phyloP scores from a whole-genome alignment of 2,113 vertebrate genomes.

The Rutilus rutilus region DNA sequence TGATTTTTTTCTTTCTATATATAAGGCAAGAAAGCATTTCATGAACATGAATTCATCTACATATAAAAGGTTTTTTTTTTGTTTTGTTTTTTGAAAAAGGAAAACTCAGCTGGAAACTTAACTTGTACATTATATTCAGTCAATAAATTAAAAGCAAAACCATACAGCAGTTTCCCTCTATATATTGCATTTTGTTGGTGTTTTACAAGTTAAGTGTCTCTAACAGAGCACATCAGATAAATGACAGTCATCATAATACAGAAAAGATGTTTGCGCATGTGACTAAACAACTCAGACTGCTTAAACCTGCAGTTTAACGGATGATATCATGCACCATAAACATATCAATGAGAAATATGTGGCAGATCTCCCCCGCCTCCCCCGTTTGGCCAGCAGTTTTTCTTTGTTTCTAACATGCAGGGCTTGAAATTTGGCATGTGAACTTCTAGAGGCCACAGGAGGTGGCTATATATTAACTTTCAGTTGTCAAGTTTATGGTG shows the following conservation, averaged over 20 bases:
- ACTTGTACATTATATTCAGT: not conserved
- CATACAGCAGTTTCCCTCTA: not conserved
- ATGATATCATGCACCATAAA: slow-evolving; percentile 44
- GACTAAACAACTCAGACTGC: not conserved
- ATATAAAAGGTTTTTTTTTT: not conserved
- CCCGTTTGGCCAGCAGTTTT: slow-evolving; percentile 30
- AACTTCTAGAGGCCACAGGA: slow-evolving; percentile 39
- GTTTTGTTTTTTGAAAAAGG: not conserved
- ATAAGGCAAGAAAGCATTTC: not conserved
- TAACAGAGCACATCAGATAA: not conserved
- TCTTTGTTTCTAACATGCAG: slow-evolving; percentile 40
- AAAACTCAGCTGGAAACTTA: slow-evolving; percentile 1
- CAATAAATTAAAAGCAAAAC: not conserved
- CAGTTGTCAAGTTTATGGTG: slow-evolving; percentile 44
- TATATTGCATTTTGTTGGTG: not conserved
- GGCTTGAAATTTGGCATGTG: slow-evolving; percentile 46
- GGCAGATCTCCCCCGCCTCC: slow-evolving; percentile 29
- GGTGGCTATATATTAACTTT: slow-evolving; percentile 55
- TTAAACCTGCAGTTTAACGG: not conserved
- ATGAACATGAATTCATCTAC: not conserved
- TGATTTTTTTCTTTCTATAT: not conserved
- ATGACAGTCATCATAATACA: not conserved
- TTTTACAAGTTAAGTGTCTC: not conserved
- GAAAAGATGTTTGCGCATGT: not conserved
- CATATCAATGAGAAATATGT: slow-evolving; percentile 40